Evolutionary conservation across 37 sponge, comb jelly and placozoan species (phyloP).

Genomic region (Haliclona indistincta): DNA sequence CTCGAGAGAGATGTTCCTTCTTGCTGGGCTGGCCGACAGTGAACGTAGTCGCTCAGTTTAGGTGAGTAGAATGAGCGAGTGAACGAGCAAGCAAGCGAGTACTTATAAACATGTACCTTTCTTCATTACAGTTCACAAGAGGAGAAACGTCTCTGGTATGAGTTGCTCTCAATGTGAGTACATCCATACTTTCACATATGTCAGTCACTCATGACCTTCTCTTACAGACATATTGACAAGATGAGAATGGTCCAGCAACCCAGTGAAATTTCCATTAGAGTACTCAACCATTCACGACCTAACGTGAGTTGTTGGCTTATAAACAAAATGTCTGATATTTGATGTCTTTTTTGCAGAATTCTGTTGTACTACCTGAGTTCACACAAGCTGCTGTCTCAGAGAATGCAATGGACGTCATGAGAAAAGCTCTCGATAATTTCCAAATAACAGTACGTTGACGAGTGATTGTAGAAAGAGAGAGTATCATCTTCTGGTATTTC

Average conservation of each 20-base stretch:
- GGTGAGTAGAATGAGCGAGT: no score
- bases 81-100: no score
- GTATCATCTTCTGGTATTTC: not conserved
- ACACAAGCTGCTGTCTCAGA: slow-evolving; percentile 35
- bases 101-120: slow-evolving; percentile 2
- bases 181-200: not conserved
- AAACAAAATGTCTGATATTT: no score
- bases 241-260: slow-evolving; percentile 16
- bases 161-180: slow-evolving; percentile 38
- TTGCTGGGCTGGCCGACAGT: slow-evolving; percentile 68
- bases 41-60: slow-evolving; percentile 53
- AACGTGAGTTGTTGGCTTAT: no score
- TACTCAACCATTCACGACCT: no score
- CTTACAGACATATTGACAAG: slow-evolving; percentile 16
- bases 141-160: slow-evolving; percentile 49
- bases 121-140: slow-evolving; percentile 31
- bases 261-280: slow-evolving; percentile 8
- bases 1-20: slow-evolving; percentile 23
- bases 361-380: slow-evolving; percentile 18
- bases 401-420: slow-evolving; percentile 24
- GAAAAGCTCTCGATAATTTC: slow-evolving; percentile 30
- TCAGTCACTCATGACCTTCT: not conserved
- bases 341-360: no score
- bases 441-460: slow-evolving; percentile 48
- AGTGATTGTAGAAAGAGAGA: not conserved